Percentiles rank a stretch among this genome's conserved stretches.
phyloP scores from a whole-genome alignment of 2,797 vertebrate genomes.

The Coluber constrictor region DNA sequence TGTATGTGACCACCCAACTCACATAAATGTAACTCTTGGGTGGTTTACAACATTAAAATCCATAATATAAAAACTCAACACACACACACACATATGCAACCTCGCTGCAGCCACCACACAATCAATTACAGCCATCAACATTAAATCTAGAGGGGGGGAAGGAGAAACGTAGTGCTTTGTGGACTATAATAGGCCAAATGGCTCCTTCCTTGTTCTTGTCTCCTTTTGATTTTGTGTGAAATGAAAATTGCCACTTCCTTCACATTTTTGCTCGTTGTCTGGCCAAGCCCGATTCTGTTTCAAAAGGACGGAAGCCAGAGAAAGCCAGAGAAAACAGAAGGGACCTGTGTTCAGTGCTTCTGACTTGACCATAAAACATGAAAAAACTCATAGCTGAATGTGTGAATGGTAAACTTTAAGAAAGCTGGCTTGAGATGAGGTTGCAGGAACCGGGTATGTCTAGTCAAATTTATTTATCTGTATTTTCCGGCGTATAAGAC shows the following conservation, averaged over 20 bases:
- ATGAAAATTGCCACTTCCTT: background rate
- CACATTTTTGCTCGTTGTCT: background rate
- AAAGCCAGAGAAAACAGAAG: background rate
- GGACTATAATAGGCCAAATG: background rate
- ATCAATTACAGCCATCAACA: background rate
- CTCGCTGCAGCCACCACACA: background rate
- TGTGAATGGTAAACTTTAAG: background rate
- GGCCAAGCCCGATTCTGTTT: background rate
- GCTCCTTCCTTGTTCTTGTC: background rate
- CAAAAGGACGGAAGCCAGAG: background rate
- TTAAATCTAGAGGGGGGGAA: background rate
- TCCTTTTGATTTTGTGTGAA: background rate
- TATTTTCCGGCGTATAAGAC: too few species aligned
- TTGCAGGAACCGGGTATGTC: background rate
- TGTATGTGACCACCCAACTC: background rate
- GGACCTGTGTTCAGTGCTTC: too few species aligned
- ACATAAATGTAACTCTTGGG: too few species aligned
- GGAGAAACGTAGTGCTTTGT: background rate
- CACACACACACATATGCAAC: background rate
- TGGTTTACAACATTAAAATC: background rate
- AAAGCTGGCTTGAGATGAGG: background rate
- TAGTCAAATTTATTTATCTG: background rate
- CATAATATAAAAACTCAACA: background rate
- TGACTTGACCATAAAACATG: background rate
- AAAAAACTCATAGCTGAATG: background rate